Base-by-base conservation (phyloP, 2,888 invertebrate genomes). In the Neoascia interrupta region DNA sequence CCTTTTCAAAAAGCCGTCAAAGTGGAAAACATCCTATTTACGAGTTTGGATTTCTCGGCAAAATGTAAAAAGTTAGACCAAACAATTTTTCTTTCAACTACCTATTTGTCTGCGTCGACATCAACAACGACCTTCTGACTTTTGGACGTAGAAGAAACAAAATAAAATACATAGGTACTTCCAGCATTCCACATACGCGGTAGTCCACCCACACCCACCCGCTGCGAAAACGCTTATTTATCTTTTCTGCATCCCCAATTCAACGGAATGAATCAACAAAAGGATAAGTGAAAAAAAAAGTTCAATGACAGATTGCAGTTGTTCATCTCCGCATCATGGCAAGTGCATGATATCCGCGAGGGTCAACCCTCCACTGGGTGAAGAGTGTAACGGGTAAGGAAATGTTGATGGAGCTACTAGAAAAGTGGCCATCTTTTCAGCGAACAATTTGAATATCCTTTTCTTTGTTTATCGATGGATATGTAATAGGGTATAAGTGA, bases 271-370 rank as follows among this genome's bases (percentile, higher is more conserved):
- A 68, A 53, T 66, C 39, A 60, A 66, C 58, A 73, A 31, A 23
- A 15, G 21, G 15, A 26, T 1, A 36, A 53, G 11, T 8, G 39
- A 26, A 31, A 49, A 54, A 66, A 69, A 70, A 45, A 53, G 80
- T 80, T 80, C 74, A 80, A 80, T 80, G 80, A 74, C 74, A 80
- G 80, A 34, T 49, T 36, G 23, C 16, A 49, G 54, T 66, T 61
- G 36, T 28, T 61, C 41, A 69, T 69, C 68, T 80, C 58, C 68
- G 61, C 47, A 47, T 39, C 68, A 16, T 31, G 23, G 19, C 21
- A 56, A 53, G 53, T 60, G 54, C 58, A 64, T 53, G 43, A 28
- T 15, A 61, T 51, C 56, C 47, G 10, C 56, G 16, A 49, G 58
- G 63, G 63, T 26, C 39, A 60, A 73, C 28, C 73, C 54, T 37